Conservation (phyloP, 2,797 vertebrate species). For the Anisognathus igniventris region DNA sequence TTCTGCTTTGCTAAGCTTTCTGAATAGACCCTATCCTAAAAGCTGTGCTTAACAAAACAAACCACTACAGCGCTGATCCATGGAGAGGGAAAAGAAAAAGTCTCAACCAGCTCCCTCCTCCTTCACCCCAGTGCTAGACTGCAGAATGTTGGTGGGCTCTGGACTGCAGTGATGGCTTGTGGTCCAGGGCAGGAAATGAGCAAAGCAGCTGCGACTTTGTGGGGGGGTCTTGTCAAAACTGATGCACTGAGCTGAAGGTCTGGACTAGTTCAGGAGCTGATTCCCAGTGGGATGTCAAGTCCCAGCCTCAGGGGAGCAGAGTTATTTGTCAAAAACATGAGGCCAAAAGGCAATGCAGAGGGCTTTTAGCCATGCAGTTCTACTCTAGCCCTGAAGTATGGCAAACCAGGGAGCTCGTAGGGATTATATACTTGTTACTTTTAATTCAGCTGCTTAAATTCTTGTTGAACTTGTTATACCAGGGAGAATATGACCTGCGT, state of each 20-base stretch:
- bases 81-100: background rate
- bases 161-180: background rate
- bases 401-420: background rate
- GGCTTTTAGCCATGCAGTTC: background rate
- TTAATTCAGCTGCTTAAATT: background rate
- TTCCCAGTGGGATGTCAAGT: background rate
- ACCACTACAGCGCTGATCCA: background rate
- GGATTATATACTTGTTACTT: background rate
- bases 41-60: background rate
- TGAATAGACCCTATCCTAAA: background rate
- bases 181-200: background rate
- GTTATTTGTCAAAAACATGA: background rate
- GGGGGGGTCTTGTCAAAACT: background rate
- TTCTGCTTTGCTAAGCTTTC: background rate
- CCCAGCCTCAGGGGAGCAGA: background rate
- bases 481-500: background rate
- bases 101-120: fast-evolving
- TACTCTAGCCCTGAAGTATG: background rate
- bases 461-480: background rate
- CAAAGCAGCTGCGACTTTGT: background rate
- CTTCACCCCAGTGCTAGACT: background rate
- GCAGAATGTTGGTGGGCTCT: background rate
- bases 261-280: background rate
- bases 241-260: background rate
- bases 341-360: background rate